Evolutionary conservation across 2,113 vertebrate genomes (phyloP), one percentile per base, ranked within the genome.

Genomic region (Pachycephala philippinensis): DNA sequence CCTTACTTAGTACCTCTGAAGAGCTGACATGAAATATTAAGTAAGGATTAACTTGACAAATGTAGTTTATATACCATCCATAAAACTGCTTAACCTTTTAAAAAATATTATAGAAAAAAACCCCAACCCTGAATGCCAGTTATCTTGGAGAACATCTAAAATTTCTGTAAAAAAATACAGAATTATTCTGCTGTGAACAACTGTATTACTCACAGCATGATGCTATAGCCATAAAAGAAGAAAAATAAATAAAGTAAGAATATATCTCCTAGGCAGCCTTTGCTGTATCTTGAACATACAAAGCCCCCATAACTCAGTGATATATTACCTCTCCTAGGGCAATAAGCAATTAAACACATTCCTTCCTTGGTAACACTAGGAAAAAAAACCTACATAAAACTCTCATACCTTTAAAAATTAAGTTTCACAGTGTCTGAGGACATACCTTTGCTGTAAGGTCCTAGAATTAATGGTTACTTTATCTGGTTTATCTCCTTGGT

Each of bases 261-360:
- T 69, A 10, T 4, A 92, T 70, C 39, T 66, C 57, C 52, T 35
- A 54, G 71, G 69, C 72, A 84, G 84, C 59, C 44, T 64, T 68
- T 4, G 6, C 53, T 71, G 2, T 19, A 66, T 24, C 60, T 40
- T 60, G 56, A 89, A 66, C 23, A 78, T 19, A 82, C 33, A 66
- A 89, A 89, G 60, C 39, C 31, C 57, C 87, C 39, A 23, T 47
- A 91, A 84, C 30, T 77, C 69, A 30, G 17, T 57, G 59, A 94
- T 27, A 26, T 3, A 77, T 37, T 85, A 35, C 65, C 66, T 68
- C 47, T 81, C 72, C 47, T 37, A 42, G 9, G 53, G 72, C 64
- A 93, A 70, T 35, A 89, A 81, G 52, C 68, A 95, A 93, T 89
- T 94, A 91, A 87, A 87, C 17, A 87, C 57, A 64, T 79, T 85